phyloP scores from a whole-genome alignment of 2,113 vertebrate genomes.

The Probosciger aterrimus region DNA sequence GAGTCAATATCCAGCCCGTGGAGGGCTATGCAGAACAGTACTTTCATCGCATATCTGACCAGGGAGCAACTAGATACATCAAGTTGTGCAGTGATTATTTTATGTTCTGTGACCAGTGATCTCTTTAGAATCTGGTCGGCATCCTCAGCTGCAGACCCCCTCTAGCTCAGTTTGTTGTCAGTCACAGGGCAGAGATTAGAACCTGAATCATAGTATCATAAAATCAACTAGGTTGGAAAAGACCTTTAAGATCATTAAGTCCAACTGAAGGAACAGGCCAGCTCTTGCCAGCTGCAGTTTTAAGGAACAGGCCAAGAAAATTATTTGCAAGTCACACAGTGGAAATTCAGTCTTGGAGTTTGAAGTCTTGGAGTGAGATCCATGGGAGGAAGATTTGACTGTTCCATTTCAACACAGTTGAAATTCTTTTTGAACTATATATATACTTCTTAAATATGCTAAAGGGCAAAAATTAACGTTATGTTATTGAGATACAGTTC shows the following conservation, averaged over 20 bases:
- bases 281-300: neutral
- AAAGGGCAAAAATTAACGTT: neutral
- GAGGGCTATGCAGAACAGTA: neutral
- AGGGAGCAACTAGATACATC: neutral
- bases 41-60: neutral
- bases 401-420: neutral
- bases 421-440: neutral
- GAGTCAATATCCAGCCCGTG: neutral
- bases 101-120: neutral
- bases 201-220: neutral
- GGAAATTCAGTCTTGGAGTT: neutral
- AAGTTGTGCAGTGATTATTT: neutral
- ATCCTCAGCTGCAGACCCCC: neutral
- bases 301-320: neutral
- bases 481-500: neutral
- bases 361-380: neutral
- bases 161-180: neutral
- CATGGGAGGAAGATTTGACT: neutral
- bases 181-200: neutral
- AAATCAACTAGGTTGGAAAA: neutral
- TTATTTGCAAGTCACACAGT: neutral
- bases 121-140: rapidly evolving
- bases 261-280: neutral
- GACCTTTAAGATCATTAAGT: neutral
- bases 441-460: neutral